Base-by-base conservation (phyloP, 2,797 vertebrate genomes). In the Nothura maculosa region DNA sequence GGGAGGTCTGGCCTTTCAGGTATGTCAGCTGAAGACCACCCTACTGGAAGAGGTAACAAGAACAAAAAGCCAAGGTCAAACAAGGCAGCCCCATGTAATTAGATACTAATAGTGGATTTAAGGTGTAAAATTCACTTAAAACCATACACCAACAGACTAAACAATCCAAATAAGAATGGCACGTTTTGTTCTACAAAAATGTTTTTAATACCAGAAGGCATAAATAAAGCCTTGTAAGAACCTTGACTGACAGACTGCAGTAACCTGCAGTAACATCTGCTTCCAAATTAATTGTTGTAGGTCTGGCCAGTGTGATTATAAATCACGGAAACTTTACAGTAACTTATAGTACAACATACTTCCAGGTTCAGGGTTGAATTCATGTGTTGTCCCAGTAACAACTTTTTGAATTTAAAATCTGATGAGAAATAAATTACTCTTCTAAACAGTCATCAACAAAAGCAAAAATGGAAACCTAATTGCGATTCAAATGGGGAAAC, bases 71-170 rank as follows among this genome's bases (percentile, higher is more conserved):
- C 76, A 96, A 98, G 98, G 98, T 98, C 98, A 97, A 97, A 92
- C 87, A 89, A 87, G 96, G 97, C 96, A 97, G 96, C 94, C 85
- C 83, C 93, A 83, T 96, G 98, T 97, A 98, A 98, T 97, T 97
- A 98, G 98, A 98, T 97, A 96, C 97, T 98, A 98, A 98, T 98
- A 98, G 97, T 96, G 97, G 97, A 96, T 91, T 96, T 97, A 97
- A 97, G 97, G 98, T 98, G 97, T 97, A 97, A 98, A 97, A 97
- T 97, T 97, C 94, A 95, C 97, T 97, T 96, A 96, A 92, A 92
- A 68, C 95, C 95, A 93, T 97, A 94, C 97, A 96, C 97, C 93
- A 94, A 96, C 98, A 99, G 98, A 99, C 98, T 99, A 99, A 99
- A 99, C 98, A 99, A 98, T 97, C 97, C 97, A 97, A 97, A 98